These are phyloP conservation scores for Chromobotia macracanthus DNA, from an alignment of 2,797 vertebrate species.

Conservation along the genomic window DNA sequence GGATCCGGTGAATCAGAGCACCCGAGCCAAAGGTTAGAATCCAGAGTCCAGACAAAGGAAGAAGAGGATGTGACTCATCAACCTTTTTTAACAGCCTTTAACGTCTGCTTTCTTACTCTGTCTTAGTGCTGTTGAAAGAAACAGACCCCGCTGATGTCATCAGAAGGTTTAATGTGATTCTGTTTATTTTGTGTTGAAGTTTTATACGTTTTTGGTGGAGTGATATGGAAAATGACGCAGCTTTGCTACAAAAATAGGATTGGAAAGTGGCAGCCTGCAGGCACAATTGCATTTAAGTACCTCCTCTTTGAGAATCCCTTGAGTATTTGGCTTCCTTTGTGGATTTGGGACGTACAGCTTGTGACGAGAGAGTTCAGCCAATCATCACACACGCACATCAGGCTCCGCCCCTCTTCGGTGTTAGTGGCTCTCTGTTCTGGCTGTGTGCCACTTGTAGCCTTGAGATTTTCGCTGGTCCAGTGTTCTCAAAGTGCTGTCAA, in stretches of 20 bases:
- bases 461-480: constrained; percentile 54
- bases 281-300: not conserved
- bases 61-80: constrained; percentile 64
- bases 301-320: constrained; percentile 37
- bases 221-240: not conserved
- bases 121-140: constrained; percentile 2
- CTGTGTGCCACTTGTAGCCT: constrained; percentile 47
- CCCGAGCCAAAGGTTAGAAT: constrained; percentile 64
- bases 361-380: constrained; percentile 43
- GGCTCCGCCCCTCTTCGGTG: constrained; percentile 42
- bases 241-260: not conserved
- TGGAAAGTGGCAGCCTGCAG: not conserved
- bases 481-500: constrained; percentile 52
- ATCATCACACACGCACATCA: constrained; percentile 10
- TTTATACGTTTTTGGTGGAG: not conserved
- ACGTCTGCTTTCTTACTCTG: constrained; percentile 51
- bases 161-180: not conserved
- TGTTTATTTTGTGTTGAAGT: not conserved
- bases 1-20: constrained; percentile 58
- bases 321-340: constrained; percentile 44
- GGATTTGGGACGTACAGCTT: constrained; percentile 36
- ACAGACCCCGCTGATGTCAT: constrained; percentile 13
- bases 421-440: constrained; percentile 47
- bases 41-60: constrained; percentile 64
- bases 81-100: constrained; percentile 56